Base-by-base conservation (phyloP, 2,888 invertebrate species). In the Epinotia nisella region DNA sequence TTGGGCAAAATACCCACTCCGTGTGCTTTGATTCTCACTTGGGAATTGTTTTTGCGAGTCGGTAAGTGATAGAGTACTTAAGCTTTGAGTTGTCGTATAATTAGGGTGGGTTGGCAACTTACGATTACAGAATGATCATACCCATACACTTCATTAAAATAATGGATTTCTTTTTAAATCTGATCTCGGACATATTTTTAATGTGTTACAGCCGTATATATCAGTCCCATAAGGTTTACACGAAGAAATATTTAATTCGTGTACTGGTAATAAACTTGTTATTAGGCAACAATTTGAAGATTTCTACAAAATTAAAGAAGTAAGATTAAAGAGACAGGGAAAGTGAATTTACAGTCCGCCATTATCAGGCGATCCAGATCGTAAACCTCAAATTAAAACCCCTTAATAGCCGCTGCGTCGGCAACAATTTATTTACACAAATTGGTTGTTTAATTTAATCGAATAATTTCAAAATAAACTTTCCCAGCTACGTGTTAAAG, bases 341-440 rank as follows among this genome's bases (percentile, higher is more conserved):
- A 86, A 84, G 84, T 81, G 79, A 87, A 87, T 88, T 87, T 87
- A 86, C 84, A 80, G 83, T 78, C 76, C 69, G 76, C 87, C 83
- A 86, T 88, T 87, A 87, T 85, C 84, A 85, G 82, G 79, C 83
- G 84, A 86, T 85, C 81, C 83, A 74, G 84, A 84, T 87, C 87
- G 86, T 87, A 87, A 89, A 87, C 78, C 83, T 80, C 74, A 81
- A 85, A 81, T 85, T 86, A 83, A 86, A 86, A 86, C 81, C 85
- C 84, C 85, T 81, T 86, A 85, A 87, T 83, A 84, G 87, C 55
- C 51, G 55, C 86, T 80, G 79, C 82, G 84, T 83, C 80, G 81
- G 84, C 85, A 84, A 87, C 85, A 85, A 85, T 87, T 88, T 85
- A 85, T 87, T 87, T 84, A 87, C 86, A 83, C 79, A 85, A 87